A percentile compares a stretch with the other conserved stretches of the same genome.
These are phyloP conservation scores for Gisinianus flammeolus DNA, from an alignment of 2,888 invertebrate species.

Conservation along the genomic window DNA sequence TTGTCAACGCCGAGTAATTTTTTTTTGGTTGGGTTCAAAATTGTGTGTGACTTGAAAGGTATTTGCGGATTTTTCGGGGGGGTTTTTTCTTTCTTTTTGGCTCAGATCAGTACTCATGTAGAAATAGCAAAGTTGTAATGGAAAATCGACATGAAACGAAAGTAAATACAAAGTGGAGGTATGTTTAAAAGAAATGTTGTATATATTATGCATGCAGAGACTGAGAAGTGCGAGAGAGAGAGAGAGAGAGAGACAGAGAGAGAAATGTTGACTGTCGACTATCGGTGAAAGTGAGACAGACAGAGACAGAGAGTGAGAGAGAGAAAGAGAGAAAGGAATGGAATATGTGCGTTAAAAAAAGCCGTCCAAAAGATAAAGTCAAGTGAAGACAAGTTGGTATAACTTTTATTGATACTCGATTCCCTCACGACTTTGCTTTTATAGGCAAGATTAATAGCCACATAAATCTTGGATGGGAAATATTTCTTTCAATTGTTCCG, in stretches of 20 bases:
- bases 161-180: too few relatives aligned
- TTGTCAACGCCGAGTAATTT: too few relatives aligned
- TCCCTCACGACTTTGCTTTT: conserved; percentile 42
- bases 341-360: too few relatives aligned
- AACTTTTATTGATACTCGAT: conserved; percentile 57
- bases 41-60: too few relatives aligned
- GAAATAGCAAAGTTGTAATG: too few relatives aligned
- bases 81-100: too few relatives aligned
- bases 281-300: not conserved
- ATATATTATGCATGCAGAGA: conserved; percentile 10
- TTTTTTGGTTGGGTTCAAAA: too few relatives aligned
- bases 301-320: not conserved
- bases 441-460: conserved; percentile 57
- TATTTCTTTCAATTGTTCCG: conserved; percentile 58
- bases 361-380: conserved; percentile 5
- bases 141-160: too few relatives aligned
- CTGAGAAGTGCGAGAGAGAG: not conserved
- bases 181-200: not conserved
- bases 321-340: not conserved
- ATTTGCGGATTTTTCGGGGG: too few relatives aligned
- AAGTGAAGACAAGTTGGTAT: conserved; percentile 19
- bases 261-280: not conserved
- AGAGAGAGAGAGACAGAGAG: not conserved
- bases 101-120: too few relatives aligned
- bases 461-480: conserved; percentile 57